phyloP scores from a whole-genome alignment of 2,113 vertebrate genomes.

The Dromaius novaehollandiae region DNA sequence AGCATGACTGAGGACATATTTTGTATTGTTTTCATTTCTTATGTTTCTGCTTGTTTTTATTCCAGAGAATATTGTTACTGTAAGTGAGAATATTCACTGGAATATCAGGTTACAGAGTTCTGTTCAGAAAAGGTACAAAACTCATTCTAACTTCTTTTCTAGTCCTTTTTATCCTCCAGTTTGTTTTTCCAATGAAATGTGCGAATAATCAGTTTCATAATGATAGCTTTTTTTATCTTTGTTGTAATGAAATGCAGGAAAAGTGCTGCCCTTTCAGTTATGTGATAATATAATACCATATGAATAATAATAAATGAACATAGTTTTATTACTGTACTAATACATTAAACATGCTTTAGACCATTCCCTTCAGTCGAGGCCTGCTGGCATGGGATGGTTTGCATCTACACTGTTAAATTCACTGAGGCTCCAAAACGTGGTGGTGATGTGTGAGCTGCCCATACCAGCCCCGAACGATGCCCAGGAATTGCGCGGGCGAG shows the following conservation, averaged over 20 bases:
- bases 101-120: background rate
- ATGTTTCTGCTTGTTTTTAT: background rate
- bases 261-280: background rate
- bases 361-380: background rate
- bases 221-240: too few species aligned
- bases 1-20: background rate
- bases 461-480: background rate
- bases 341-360: background rate
- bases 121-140: background rate
- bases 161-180: background rate
- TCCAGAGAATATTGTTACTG: background rate
- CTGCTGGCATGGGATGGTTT: background rate
- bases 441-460: background rate
- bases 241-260: background rate
- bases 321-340: background rate
- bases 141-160: background rate
- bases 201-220: background rate
- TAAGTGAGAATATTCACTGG: background rate
- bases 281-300: accelerated
- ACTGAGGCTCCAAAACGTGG: background rate
- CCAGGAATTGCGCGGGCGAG: background rate
- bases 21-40: background rate
- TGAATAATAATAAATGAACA: too few species aligned
- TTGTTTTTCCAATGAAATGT: background rate
- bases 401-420: background rate